Evolutionary conservation across 2,888 invertebrate species (phyloP).

Genomic region (Dorcus parallelipipedus): DNA sequence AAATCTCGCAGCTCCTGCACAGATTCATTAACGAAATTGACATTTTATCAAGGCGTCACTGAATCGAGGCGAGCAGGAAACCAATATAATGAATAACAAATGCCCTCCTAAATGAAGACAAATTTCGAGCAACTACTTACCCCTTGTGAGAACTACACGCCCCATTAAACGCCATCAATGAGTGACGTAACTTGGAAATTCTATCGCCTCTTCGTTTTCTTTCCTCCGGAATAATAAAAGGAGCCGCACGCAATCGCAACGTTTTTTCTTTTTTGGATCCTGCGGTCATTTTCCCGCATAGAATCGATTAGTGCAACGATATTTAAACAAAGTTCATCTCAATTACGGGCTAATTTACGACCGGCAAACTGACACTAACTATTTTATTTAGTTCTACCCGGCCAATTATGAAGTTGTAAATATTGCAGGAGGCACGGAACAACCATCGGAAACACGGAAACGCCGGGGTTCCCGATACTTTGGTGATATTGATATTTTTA

Average conservation of each 20-base stretch:
- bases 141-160: slow-evolving; percentile 27
- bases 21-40: slow-evolving; percentile 15
- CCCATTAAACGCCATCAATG: slow-evolving; percentile 8
- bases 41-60: slow-evolving; percentile 13
- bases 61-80: slow-evolving; percentile 23
- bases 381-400: slow-evolving; percentile 33
- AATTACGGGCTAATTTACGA: slow-evolving; percentile 45
- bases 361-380: slow-evolving; percentile 39
- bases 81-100: slow-evolving; percentile 48
- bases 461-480: background rate
- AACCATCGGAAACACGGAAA: background rate
- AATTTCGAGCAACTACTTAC: slow-evolving; percentile 38
- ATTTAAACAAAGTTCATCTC: slow-evolving; percentile 39
- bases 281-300: too few relatives aligned
- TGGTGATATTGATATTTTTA: background rate
- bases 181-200: slow-evolving; percentile 4
- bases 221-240: background rate
- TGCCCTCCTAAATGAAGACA: slow-evolving; percentile 44
- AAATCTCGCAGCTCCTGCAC: too few relatives aligned
- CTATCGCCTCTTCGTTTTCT: background rate
- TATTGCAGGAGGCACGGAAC: slow-evolving; percentile 38
- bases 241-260: slow-evolving; percentile 2
- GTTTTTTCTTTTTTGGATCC: too few relatives aligned
- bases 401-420: slow-evolving; percentile 41
- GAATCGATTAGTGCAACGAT: too few relatives aligned